A percentile compares a stretch with the other conserved stretches of the same genome.
Evolutionary conservation across 2,888 invertebrate genomes (phyloP).

Genomic region (Brachypalpus laphriformis): DNA sequence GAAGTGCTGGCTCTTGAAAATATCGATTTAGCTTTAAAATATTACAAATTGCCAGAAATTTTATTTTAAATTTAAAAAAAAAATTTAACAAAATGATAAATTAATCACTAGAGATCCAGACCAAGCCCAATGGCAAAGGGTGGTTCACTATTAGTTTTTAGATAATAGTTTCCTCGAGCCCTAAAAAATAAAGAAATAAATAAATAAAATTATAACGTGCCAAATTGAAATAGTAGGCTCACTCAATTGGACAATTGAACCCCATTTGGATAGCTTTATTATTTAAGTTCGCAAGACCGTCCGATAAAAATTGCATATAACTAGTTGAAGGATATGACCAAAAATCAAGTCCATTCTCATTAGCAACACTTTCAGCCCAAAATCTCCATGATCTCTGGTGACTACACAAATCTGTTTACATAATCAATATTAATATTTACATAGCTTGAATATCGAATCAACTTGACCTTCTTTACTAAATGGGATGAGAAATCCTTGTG

Average conservation of each 20-base stretch:
- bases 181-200: conserved; percentile 16
- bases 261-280: conserved; percentile 52
- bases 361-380: conserved; percentile 64
- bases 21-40: too few relatives aligned
- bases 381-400: conserved; percentile 63
- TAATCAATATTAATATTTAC: background rate
- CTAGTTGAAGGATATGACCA: conserved; percentile 21
- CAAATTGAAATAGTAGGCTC: background rate
- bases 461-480: conserved; percentile 46
- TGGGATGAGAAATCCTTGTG: conserved; percentile 43
- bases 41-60: too few relatives aligned
- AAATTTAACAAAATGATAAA: background rate
- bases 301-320: conserved; percentile 17
- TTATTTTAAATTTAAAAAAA: too few relatives aligned
- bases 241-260: conserved; percentile 48
- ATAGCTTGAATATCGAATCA: background rate
- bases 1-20: too few relatives aligned
- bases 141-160: conserved; percentile 45
- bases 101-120: background rate
- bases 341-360: conserved; percentile 25
- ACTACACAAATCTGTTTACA: conserved; percentile 52
- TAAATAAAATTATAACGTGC: background rate
- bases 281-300: conserved; percentile 18
- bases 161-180: conserved; percentile 49
- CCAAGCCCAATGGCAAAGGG: conserved; percentile 46